Evolutionary conservation across 2,113 vertebrate genomes (phyloP), one percentile per base, ranked within the genome.

Genomic region (Xerus inauris): DNA sequence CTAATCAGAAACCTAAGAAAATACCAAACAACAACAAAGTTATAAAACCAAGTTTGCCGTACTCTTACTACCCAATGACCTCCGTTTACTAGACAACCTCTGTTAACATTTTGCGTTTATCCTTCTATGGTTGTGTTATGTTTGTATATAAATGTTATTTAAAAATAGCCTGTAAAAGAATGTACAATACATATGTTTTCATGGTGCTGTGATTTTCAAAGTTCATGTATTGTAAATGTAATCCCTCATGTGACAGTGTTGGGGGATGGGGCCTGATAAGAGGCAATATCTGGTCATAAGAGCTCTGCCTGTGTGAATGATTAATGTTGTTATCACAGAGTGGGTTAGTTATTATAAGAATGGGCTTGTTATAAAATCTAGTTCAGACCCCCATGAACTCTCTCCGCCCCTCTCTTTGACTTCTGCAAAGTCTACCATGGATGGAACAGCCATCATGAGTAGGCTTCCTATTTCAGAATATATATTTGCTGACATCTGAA

Each of bases 391-490:
- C 26, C 14, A 42, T 14, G 14, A 9, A 13, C 38, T 49, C 30
- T 69, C 40, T 65, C 64, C 26, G 11, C 42, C 73, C 19, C 10
- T 35, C 4, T 14, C 19, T 42, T 28, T 11, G 20, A 32, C 40
- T 67, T 47, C 82, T n/a, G 40, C 42, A 26, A n/a, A n/a, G 16
- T 67, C 42, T 8, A 24, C 71, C 35, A 42, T 45, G 22, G 47
- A 7, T 82, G 28, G 64, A 6, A 35, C 26, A 72, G 24, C 38
- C n/a, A n/a, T 69, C 75, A 83, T 79, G 38, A 67, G 49, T 35
- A 71, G 35, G 28, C 2, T 73, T 95, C 54, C 93, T 72, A 84
- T 89, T 96, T 93, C 94, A 96, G 82, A 59, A 83, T 28, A 86
- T 49, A n/a, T 38, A 92, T 89, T 71, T 87, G 71, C 54, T 94